These are phyloP conservation scores for Chaetops frenatus DNA, from an alignment of 2,113 vertebrate species.

Conservation along the genomic window DNA sequence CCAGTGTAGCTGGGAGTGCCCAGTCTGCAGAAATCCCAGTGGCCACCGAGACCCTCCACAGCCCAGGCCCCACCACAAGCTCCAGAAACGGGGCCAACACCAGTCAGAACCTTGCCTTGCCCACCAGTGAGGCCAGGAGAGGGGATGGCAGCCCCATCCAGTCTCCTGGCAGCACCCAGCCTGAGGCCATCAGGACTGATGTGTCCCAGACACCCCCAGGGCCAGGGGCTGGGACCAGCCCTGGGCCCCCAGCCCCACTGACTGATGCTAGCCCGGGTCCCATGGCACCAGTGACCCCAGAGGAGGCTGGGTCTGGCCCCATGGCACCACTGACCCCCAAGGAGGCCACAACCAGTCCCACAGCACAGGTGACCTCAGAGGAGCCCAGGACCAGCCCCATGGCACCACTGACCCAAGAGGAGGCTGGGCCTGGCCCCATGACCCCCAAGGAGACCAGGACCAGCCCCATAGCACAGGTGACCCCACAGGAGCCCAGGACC, in stretches of 20 bases:
- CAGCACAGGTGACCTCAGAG: background rate
- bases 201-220: background rate
- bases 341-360: background rate
- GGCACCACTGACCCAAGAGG: background rate
- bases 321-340: background rate
- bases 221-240: background rate
- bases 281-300: background rate
- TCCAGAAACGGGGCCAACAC: background rate
- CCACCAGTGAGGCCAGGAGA: background rate
- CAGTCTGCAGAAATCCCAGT: background rate
- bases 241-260: rapidly evolving
- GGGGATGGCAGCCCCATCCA: rapidly evolving
- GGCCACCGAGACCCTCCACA: background rate
- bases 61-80: background rate
- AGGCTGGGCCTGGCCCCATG: background rate
- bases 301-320: background rate
- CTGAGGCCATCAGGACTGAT: background rate
- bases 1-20: background rate
- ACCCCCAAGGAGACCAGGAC: background rate
- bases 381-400: background rate
- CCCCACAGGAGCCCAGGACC: background rate
- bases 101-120: background rate
- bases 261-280: background rate
- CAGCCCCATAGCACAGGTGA: background rate
- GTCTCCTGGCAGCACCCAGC: background rate